Evolutionary conservation across 2,888 invertebrate species (phyloP).

Genomic region (Trichopria drosophilae): DNA sequence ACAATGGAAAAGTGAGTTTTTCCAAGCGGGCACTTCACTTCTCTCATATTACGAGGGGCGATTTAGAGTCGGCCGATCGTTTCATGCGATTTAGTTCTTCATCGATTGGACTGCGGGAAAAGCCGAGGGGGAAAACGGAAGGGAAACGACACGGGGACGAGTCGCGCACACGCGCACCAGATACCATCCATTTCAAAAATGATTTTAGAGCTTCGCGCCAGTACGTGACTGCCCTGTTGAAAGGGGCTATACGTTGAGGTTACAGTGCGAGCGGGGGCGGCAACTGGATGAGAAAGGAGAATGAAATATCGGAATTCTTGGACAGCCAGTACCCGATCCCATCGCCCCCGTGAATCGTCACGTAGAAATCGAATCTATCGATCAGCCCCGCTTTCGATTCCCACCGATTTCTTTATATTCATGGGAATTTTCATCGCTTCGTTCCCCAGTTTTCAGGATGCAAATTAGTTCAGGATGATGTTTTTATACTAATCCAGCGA

Average conservation of each 20-base stretch:
- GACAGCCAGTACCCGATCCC: constrained; percentile 11
- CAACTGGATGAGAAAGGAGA: constrained; percentile 26
- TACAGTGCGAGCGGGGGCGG: constrained; percentile 19
- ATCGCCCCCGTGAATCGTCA: constrained; percentile 13
- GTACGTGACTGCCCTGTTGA: constrained; percentile 42
- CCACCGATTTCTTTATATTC: no score
- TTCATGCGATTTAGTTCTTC: constrained; percentile 42
- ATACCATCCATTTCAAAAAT: constrained; percentile 46
- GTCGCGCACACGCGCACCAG: constrained; percentile 23
- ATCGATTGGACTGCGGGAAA: constrained; percentile 32
- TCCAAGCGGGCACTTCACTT: no score
- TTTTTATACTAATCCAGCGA: no score
- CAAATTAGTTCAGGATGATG: no score
- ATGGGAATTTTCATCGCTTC: no score
- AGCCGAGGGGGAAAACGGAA: constrained; percentile 1
- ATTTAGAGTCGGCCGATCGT: constrained; percentile 33
- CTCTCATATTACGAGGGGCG: no score
- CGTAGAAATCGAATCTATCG: constrained; percentile 28
- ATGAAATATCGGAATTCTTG: constrained; percentile 45
- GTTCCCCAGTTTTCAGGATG: no score
- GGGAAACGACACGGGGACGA: constrained; percentile 13
- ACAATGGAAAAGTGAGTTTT: no score
- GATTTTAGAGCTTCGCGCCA: constrained; percentile 41
- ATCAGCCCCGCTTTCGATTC: constrained; percentile 27
- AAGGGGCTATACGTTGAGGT: constrained; percentile 29